Conservation (phyloP, 37 sponge, comb jelly and placozoan genomes). For the Tethya wilhelma region DNA sequence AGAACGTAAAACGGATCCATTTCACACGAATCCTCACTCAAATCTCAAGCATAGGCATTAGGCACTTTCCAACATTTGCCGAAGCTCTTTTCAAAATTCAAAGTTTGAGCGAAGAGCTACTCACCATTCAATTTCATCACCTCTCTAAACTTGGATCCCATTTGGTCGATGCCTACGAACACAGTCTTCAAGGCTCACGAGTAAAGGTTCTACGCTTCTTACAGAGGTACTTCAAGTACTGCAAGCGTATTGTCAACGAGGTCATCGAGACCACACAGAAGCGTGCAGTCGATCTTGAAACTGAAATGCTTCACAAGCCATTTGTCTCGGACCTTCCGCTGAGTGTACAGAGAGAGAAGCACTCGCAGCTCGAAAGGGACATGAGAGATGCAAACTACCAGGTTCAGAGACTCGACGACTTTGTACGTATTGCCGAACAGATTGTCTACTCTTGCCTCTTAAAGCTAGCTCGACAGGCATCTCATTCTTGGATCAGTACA, state of each 20-base stretch:
- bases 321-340: conserved; percentile 74
- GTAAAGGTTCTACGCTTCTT: conserved; percentile 26
- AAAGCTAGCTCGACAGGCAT: conserved; percentile 7
- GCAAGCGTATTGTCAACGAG: conserved; percentile 39
- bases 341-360: conserved; percentile 54
- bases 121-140: conserved; percentile 31
- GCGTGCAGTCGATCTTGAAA: conserved; percentile 22
- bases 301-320: conserved; percentile 24
- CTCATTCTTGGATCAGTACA: conserved; percentile 22
- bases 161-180: conserved; percentile 6
- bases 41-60: conserved; percentile 9
- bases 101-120: conserved; percentile 53
- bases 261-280: conserved; percentile 3
- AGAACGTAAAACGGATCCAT: conserved; percentile 29
- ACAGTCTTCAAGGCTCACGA: neutral
- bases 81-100: conserved; percentile 44
- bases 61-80: conserved; percentile 44
- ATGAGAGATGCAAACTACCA: conserved; percentile 27
- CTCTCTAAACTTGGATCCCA: conserved; percentile 34
- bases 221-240: conserved; percentile 61
- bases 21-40: conserved; percentile 15
- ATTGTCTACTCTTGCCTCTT: conserved; percentile 54
- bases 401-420: conserved; percentile 24
- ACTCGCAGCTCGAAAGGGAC: conserved; percentile 26
- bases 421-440: conserved; percentile 46